phyloP scores from a whole-genome alignment of 92 coral and sea anemone genomes.

The Anthopleura xanthogrammica region DNA sequence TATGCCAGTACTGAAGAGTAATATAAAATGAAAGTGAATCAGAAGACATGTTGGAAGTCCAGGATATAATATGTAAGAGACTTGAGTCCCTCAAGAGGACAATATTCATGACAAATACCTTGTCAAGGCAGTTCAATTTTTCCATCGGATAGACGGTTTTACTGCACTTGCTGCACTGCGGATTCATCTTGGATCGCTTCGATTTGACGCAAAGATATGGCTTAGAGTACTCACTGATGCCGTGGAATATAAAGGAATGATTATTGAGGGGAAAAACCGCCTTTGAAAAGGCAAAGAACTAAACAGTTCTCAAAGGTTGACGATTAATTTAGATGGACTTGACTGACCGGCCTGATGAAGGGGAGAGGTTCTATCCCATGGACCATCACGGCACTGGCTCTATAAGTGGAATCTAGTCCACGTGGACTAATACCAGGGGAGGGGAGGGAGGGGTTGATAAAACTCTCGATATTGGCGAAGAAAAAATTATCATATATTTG shows the following conservation, averaged over 20 bases:
- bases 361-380: conserved; percentile 42
- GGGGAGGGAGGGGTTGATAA: no score
- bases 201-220: not conserved
- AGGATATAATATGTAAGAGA: not conserved
- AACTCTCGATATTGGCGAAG: no score
- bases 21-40: not conserved
- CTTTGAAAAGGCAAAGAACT: conserved; percentile 12
- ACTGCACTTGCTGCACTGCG: conserved; percentile 79
- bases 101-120: conserved; percentile 47
- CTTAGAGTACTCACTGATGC: not conserved
- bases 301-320: conserved; percentile 10
- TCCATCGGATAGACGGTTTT: conserved; percentile 99
- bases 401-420: no score
- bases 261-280: conserved; percentile 9
- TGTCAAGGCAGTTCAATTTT: conserved; percentile 92
- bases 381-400: conserved; percentile 4
- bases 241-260: not conserved
- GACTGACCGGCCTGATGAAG: not conserved
- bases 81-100: not conserved
- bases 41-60: not conserved
- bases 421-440: no score
- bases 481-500: no score
- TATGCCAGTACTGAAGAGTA: conserved; percentile 82
- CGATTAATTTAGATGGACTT: not conserved
- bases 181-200: conserved; percentile 82